These are phyloP conservation scores for Acleris sparsana DNA, from an alignment of 2,888 invertebrate genomes.

Conservation along the genomic window DNA sequence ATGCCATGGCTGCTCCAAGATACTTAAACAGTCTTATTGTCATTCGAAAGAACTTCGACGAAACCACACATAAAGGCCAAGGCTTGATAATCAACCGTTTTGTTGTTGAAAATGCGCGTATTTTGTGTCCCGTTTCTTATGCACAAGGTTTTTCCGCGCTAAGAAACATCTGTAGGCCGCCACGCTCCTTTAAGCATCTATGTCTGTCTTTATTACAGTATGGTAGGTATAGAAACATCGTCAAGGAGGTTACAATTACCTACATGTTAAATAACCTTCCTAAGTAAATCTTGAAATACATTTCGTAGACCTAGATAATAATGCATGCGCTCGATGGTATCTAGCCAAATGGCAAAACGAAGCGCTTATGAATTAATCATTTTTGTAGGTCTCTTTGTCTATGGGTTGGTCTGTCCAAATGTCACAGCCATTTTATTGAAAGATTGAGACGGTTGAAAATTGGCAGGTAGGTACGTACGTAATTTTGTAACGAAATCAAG, in stretches of 20 bases:
- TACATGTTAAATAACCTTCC: not conserved
- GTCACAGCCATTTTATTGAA: no score
- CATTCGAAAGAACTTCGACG: constrained; percentile 31
- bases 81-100: constrained; percentile 28
- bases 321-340: no score
- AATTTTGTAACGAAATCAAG: no score
- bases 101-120: constrained; percentile 19
- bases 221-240: not conserved
- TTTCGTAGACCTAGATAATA: no score
- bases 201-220: constrained; percentile 11
- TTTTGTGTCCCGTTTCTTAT: constrained; percentile 16
- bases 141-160: constrained; percentile 38
- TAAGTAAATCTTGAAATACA: no score
- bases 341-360: no score
- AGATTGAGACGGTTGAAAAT: no score
- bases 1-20: constrained; percentile 46
- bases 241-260: not conserved
- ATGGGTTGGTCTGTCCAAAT: no score
- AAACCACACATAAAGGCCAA: constrained; percentile 37
- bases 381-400: no score
- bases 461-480: no score
- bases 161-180: constrained; percentile 38
- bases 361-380: no score
- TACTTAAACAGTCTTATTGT: constrained; percentile 37
- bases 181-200: constrained; percentile 43